Evolutionary conservation across 2,113 vertebrate genomes (phyloP).

Genomic region (Pseudopipra pipra): DNA sequence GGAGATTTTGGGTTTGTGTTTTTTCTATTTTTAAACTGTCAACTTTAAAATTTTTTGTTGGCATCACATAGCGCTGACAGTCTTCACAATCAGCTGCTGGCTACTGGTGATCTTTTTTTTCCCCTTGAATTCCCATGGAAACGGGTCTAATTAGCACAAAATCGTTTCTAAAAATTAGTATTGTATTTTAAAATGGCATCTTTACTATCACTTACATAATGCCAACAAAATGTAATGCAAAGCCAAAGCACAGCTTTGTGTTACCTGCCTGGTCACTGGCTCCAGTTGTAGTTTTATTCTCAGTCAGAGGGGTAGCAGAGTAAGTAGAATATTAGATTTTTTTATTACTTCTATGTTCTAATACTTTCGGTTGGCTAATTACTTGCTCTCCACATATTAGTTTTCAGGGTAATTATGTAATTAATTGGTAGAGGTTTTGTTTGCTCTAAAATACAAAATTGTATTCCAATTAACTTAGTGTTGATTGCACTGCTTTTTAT

Average conservation of each 20-base stretch:
- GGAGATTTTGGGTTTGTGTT: not conserved
- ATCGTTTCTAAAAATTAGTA: not conserved
- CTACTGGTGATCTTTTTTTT: not conserved
- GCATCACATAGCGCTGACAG: not conserved
- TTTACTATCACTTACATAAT: not conserved
- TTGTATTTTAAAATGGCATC: conserved; percentile 9
- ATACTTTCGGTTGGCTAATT: not conserved
- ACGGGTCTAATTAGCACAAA: conserved; percentile 20
- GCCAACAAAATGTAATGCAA: not conserved
- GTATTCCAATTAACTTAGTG: not conserved
- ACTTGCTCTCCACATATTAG: conserved; percentile 2
- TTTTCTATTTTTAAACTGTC: not conserved
- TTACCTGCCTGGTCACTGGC: not conserved
- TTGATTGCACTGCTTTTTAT: not conserved
- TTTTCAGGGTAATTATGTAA: not conserved
- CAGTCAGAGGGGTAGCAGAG: not conserved
- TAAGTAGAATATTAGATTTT: not conserved
- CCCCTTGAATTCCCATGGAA: conserved; percentile 37
- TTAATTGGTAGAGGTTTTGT: not conserved
- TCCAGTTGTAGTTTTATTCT: not conserved
- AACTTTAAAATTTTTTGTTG: not conserved
- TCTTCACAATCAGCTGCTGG: conserved; percentile 6
- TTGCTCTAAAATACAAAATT: not conserved
- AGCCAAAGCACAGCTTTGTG: not conserved
- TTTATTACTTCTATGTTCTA: not conserved